Base-by-base conservation (phyloP, 30 jellyfish, hydroid and myxozoan species). In the Phacellophora camtschatica region DNA sequence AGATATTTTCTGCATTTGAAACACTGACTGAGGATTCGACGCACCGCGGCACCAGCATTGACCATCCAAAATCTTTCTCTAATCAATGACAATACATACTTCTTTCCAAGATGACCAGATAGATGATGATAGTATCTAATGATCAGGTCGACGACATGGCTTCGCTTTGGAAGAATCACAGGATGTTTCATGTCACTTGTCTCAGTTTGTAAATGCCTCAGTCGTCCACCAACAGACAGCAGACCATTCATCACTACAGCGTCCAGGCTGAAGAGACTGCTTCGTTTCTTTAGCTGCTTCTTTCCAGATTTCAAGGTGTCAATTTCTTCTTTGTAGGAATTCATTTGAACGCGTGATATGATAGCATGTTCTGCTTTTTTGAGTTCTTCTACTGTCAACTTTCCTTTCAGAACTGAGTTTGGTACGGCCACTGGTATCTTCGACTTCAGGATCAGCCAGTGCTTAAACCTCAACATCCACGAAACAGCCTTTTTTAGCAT, bases 221-320 rank as follows among this genome's bases (percentile, higher is more conserved):
- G 79, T 20, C 88, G 86, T 15, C 94, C 94, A 20, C 94, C 94
- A 68, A 68, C 94, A 13, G 71, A 11, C 15, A 79, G 29, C 33
- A 82, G 24, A 30, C 58, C 94, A 20, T 82, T 58, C 12, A 24
- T 34, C n/a, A 49, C 12, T n/a, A 82, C 18, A 8, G 94, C 88
- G 3, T 43, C 79, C 33, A 82, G 56, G 15, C 33, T 23, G 13
- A 32, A 16, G 33, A 82, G 28, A 9, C 39, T 16, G 55, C 94
- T 77, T 30, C 10, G 35, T 55, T 35, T 41, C 39, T 34, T 31
- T 37, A 65, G 58, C 11, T 18, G 1, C 24, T 16, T 28, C 39
- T 66, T 64, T 2, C 61, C 16, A 3, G 62, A 33, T 23, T 63
- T 63, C 75, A 63, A 56, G 13, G 57, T 11, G 16, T 24, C 20